Evolutionary conservation across 2,797 vertebrate species (phyloP), one percentile per base, ranked within the genome.

Genomic region (Euthynnus affinis): DNA sequence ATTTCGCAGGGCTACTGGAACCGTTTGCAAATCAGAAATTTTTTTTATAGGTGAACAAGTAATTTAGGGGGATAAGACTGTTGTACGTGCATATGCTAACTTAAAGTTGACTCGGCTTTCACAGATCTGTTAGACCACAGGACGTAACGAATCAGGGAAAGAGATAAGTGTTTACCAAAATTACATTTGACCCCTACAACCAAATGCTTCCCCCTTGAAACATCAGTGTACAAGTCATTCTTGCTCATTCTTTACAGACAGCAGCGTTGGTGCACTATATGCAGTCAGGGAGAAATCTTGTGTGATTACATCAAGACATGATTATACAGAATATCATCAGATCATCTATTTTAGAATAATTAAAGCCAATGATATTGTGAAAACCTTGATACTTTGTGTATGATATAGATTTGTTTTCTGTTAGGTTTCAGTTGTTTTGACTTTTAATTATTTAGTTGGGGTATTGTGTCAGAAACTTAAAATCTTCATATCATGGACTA

Each of bases 311-410:
- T 87, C 62, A 78, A 79, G 58, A 87, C 75, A 79, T 79, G 49
- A 92, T 92, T 89, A 91, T 91, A 91, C 81, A 91, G 81, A 90
- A 89, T 93, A 91, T 92, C 84, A 84, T 90, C 79, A 92, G 89
- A 93, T 93, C 89, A 92, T 95, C 86, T 94, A 94, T 95, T 95
- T 95, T 94, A 95, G 92, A 93, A 91, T 91, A 91, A 90, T 90
- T 88, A 87, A 94, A 92, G 83, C 88, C 83, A 90, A 88, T 82
- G 82, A 78, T 90, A 86, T 93, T 77, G 90, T 92, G 84, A 77
- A 77, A 71, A 85, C 88, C 66, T 93, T 88, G 79, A 80, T 87
- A 74, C 67, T 86, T 85, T 91, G 81, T 93, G 83, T 92, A 81
- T 49, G 69, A 74, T 81, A 81, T 83, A 87, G 78, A 58, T 87